Percentiles rank a stretch among this genome's conserved stretches.
Conservation (phyloP, 1,140 invertebrate species). For the Elymnias hypermnestra region DNA sequence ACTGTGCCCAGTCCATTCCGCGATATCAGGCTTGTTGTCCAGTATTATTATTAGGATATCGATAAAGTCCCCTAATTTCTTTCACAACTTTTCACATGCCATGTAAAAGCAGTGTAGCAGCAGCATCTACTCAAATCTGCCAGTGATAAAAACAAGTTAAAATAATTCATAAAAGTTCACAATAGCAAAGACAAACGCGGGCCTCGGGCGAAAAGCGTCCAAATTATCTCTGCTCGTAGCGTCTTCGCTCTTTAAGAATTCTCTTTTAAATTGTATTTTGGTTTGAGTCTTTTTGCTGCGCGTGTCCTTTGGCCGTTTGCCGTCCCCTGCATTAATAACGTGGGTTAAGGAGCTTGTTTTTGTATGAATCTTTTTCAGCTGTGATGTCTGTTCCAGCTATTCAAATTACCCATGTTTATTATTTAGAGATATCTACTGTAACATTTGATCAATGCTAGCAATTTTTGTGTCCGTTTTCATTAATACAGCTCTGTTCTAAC, state of each 20-base stretch:
- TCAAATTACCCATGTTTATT: no score
- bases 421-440: no score
- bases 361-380: conserved; percentile 25
- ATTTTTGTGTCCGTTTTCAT: no score
- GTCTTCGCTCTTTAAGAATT: conserved; percentile 71
- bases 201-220: conserved; percentile 41
- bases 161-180: conserved; percentile 71
- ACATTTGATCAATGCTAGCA: no score
- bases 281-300: conserved; percentile 58
- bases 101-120: conserved; percentile 4
- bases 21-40: no score
- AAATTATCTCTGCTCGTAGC: conserved; percentile 65
- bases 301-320: conserved; percentile 53
- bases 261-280: conserved; percentile 70
- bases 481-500: no score
- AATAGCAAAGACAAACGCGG: conserved; percentile 69
- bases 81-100: no score
- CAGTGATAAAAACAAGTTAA: conserved; percentile 70
- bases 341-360: conserved; percentile 36
- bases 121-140: conserved; percentile 50
- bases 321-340: conserved; percentile 56
- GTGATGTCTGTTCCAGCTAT: conserved; percentile 12
- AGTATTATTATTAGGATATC: no score
- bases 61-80: no score
- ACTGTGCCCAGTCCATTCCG: no score